Conservation (phyloP, 2,797 vertebrate genomes). For the Podarcis lilfordi region DNA sequence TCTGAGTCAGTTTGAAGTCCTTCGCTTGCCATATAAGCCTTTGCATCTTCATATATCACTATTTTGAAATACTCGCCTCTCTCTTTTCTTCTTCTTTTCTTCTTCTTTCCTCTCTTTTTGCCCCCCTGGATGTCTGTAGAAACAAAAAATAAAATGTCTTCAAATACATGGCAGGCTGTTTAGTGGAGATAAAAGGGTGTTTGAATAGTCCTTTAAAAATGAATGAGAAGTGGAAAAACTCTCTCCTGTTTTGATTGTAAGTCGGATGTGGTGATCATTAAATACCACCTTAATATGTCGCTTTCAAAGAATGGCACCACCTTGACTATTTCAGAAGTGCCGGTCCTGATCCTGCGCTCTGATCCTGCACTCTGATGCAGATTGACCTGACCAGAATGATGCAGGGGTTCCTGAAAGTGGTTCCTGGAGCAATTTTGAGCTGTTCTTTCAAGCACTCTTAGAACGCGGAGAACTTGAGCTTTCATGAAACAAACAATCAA, state of each 20-base stretch:
- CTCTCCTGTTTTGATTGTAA: slow-evolving; percentile 77
- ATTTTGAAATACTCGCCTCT: slow-evolving; percentile 75
- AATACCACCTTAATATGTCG: slow-evolving; percentile 68
- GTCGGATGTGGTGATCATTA: slow-evolving; percentile 74
- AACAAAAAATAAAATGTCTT: slow-evolving; percentile 79
- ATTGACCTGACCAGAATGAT: not conserved
- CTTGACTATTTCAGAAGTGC: slow-evolving; percentile 53
- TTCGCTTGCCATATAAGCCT: slow-evolving; percentile 70
- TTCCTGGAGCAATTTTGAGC: not conserved
- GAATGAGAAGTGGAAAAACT: slow-evolving; percentile 75
- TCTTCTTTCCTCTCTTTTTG: slow-evolving; percentile 64
- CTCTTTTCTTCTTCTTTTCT: slow-evolving; percentile 71
- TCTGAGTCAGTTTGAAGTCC: slow-evolving; percentile 78
- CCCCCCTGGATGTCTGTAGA: slow-evolving; percentile 73
- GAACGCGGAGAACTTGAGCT: not conserved
- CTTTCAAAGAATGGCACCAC: slow-evolving; percentile 61
- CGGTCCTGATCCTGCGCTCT: slow-evolving; percentile 43
- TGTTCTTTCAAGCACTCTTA: not conserved
- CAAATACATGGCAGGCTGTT: slow-evolving; percentile 78
- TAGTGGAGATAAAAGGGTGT: slow-evolving; percentile 77
- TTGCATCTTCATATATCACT: slow-evolving; percentile 78
- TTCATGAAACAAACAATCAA: no score
- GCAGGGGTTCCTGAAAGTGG: not conserved
- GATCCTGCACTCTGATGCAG: not conserved
- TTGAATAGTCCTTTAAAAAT: slow-evolving; percentile 78